Conservation (phyloP, 2,888 invertebrate genomes). For the Hoplodrina blanda region DNA sequence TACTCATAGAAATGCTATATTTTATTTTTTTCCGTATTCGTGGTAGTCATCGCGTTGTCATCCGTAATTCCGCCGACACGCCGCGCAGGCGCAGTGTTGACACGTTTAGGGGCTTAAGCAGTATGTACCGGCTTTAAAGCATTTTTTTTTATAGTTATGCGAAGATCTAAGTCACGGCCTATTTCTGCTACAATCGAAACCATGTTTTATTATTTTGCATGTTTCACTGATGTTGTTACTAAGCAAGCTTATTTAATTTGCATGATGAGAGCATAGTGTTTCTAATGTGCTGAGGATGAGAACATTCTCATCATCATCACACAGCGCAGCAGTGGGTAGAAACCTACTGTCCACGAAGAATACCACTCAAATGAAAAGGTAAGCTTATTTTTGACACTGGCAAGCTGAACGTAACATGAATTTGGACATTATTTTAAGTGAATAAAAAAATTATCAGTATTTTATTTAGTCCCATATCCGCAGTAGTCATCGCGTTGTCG, state of each 20-base stretch:
- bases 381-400: too few species aligned
- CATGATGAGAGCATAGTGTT: too few species aligned
- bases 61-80: conserved; percentile 27
- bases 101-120: conserved; percentile 62
- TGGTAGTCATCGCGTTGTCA: conserved; percentile 48
- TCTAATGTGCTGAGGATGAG: not conserved
- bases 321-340: too few species aligned
- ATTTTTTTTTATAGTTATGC: conserved; percentile 25
- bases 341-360: too few species aligned
- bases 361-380: not conserved
- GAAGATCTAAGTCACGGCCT: conserved; percentile 8
- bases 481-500: conserved; percentile 45
- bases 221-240: not conserved
- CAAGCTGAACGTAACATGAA: not conserved
- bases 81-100: conserved; percentile 61
- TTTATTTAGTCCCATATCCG: conserved; percentile 49
- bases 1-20: conserved; percentile 12
- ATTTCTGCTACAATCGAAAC: conserved; percentile 3
- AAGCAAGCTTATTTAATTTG: not conserved
- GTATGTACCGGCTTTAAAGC: conserved; percentile 42
- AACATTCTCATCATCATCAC: too few species aligned
- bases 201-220: not conserved
- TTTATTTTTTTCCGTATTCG: conserved; percentile 50
- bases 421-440: not conserved
- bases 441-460: conserved; percentile 3